phyloP scores from a whole-genome alignment of 2,888 invertebrate genomes.

The Amphiduros pacificus region DNA sequence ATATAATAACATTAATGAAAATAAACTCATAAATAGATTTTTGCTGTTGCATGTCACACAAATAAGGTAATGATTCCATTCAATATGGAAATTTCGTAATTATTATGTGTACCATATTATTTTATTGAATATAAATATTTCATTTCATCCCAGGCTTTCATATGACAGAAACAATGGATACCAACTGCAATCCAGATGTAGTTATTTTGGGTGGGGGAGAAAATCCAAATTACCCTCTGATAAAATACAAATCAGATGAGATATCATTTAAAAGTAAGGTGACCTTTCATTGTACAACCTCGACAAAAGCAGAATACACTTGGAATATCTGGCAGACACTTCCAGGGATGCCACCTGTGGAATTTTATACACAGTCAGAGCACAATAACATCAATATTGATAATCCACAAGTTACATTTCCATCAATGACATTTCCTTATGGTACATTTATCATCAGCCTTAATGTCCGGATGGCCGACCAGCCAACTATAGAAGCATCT shows the following conservation, averaged over 20 bases:
- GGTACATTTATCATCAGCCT: slow-evolving; percentile 1
- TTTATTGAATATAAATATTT: too few relatives aligned
- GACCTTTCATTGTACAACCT: neutral
- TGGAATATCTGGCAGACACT: neutral
- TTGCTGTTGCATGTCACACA: too few relatives aligned
- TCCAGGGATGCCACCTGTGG: too few relatives aligned
- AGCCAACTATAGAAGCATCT: neutral
- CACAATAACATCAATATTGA: neutral
- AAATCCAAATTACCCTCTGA: neutral
- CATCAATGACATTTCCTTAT: neutral
- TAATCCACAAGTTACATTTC: slow-evolving; percentile 3
- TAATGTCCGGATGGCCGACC: neutral
- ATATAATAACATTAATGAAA: too few relatives aligned
- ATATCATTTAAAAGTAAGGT: neutral
- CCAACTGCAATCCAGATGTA: slow-evolving; percentile 6
- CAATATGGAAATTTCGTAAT: too few relatives aligned
- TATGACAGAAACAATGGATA: too few relatives aligned
- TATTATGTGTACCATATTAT: too few relatives aligned
- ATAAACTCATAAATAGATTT: too few relatives aligned
- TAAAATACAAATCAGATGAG: neutral
- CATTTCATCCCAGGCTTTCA: too few relatives aligned
- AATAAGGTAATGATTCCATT: too few relatives aligned
- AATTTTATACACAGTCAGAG: too few relatives aligned
- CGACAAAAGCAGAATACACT: neutral
- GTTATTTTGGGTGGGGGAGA: neutral